phyloP scores from a whole-genome alignment of 2,888 invertebrate species.

The Drosophila cognata region DNA sequence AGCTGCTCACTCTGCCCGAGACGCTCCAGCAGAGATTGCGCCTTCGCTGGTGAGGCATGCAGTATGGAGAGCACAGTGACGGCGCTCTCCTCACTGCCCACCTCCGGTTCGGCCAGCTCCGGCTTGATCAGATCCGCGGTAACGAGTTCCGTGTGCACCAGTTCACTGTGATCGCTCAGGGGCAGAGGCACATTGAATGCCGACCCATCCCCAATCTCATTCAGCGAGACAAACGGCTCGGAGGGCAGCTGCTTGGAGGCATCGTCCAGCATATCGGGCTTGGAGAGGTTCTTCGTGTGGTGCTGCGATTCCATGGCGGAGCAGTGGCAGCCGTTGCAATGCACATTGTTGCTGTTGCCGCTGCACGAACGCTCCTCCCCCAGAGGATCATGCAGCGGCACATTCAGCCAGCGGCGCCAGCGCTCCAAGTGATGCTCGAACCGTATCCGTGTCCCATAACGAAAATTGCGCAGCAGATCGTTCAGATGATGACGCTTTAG shows the following conservation, averaged over 20 bases:
- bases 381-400: conserved; percentile 61
- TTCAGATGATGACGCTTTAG: conserved; percentile 72
- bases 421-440: conserved; percentile 79
- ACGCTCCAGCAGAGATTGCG: conserved; percentile 61
- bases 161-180: conserved; percentile 33
- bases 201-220: conserved; percentile 35
- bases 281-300: conserved; percentile 26
- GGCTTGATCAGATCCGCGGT: conserved; percentile 30
- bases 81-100: conserved; percentile 37
- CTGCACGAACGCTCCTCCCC: conserved; percentile 2
- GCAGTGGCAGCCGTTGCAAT: conserved; percentile 65
- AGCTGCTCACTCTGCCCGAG: conserved; percentile 63
- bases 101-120: conserved; percentile 40
- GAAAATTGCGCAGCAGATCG: conserved; percentile 66
- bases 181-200: conserved; percentile 43
- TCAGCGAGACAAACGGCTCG: conserved; percentile 58
- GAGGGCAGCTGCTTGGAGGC: conserved; percentile 49
- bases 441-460: conserved; percentile 78
- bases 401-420: conserved; percentile 77
- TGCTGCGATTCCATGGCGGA: background rate
- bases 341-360: conserved; percentile 12
- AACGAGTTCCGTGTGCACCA: conserved; percentile 39
- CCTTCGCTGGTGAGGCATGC: conserved; percentile 63
- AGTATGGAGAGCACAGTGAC: conserved; percentile 69
- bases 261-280: conserved; percentile 45